Base-by-base conservation (phyloP, 2,888 invertebrate species). In the Melangyna quadrimaculata region DNA sequence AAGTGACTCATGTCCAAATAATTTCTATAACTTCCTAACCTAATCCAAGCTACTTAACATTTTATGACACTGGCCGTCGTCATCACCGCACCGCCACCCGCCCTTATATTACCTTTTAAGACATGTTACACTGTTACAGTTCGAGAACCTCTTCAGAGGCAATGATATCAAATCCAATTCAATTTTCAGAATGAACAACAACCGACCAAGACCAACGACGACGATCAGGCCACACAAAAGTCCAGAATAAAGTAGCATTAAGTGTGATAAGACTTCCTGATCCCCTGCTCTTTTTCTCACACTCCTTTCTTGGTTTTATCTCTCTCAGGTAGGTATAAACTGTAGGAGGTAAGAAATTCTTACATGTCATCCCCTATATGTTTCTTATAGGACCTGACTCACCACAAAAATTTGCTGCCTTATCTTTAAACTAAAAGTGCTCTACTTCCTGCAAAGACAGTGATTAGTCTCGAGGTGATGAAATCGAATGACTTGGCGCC, bases 401-500 rank as follows among this genome's bases (percentile, higher is more conserved):
- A 82, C 67, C 65, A 12, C n/a, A 48, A 29, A 37, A 29, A 67
- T 59, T 14, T 37, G 10, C 24, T 45, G 67, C 59, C 63, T 82
- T 77, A 77, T 82, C 77, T 72, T 24, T 22, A 8, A 65, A 40
- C 19, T 22, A 48, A 59, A 61, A 72, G 35, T 61, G 77, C 77
- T 82, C 81, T 82, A 72, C 72, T 82, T 82, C 81, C 77, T 72
- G 81, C 17, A n/a, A 57, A 40, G 55, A 35, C 27, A n/a, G 35
- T 72, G 71, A 79, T 79, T 67, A 72, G 77, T 72, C 35, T 65
- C 53, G 14, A 51, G 65, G 45, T 82, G 81, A 82, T 67, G 77
- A 82, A 65, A 75, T 71, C 71, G 17, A 71, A 81, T 71, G 71
- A 71, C 71, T 59, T 75, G 81, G 81, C 81, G 81, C 81, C 81